These are phyloP conservation scores for Phylloscopus collybita DNA, from an alignment of 2,797 vertebrate species.

Conservation along the genomic window DNA sequence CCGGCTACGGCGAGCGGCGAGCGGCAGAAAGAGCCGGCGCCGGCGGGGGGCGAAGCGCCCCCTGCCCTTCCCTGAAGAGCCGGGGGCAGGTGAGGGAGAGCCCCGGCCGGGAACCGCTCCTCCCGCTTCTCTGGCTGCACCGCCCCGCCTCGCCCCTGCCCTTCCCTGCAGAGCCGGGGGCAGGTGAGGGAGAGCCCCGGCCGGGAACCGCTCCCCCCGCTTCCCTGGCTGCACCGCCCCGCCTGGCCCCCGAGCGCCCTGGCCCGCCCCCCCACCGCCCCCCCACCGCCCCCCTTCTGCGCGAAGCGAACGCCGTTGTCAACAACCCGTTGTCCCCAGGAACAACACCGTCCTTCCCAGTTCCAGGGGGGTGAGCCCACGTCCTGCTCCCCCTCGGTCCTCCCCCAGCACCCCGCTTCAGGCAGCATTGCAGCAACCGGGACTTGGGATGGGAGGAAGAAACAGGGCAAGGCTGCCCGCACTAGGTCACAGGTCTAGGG, in stretches of 20 bases:
- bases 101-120: background rate
- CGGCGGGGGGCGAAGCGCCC: background rate
- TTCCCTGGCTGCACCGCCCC: background rate
- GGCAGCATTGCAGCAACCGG: accelerated
- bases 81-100: background rate
- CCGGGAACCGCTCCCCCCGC: too few relatives aligned
- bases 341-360: accelerated
- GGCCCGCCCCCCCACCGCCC: background rate
- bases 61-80: too few relatives aligned
- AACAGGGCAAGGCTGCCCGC: background rate
- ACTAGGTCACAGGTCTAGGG: background rate
- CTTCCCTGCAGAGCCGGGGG: background rate
- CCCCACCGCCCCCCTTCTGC: background rate
- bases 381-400: background rate
- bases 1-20: background rate
- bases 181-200: background rate
- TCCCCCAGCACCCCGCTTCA: background rate
- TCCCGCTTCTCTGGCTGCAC: background rate
- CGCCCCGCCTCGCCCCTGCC: background rate
- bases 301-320: background rate
- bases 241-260: background rate
- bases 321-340: too few relatives aligned
- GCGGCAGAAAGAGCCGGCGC: background rate
- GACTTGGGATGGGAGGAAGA: background rate
- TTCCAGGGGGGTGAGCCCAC: background rate